Evolutionary conservation across 2,888 invertebrate genomes (phyloP), one percentile per base, ranked within the genome.

Genomic region (Parnassius mnemosyne): DNA sequence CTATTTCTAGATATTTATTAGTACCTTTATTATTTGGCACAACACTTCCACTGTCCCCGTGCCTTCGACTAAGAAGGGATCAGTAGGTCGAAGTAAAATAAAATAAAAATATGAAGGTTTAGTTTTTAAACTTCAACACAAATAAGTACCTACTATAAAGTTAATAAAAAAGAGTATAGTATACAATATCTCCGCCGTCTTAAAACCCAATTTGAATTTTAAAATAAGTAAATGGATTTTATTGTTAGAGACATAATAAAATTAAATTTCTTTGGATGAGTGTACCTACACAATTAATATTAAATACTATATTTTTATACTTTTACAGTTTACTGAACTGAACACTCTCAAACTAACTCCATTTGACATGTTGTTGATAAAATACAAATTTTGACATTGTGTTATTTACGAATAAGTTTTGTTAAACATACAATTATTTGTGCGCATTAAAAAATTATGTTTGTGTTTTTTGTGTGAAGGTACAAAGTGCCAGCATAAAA

Each of bases 41-140:
- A 71, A 60, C 69, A 70, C 85, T 72, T 87, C 85, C 79, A 81
- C 80, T 77, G 75, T 77, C 84, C 83, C 54, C 77, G 74, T 79
- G 77, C 79, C 76, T 66, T 85, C 82, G 83, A 78, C 69, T 61
- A 57, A 63, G 64, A 65, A 70, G 73, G 81, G 83, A 78, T 74
- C 68, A 78, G 80, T 75, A 83, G 88, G 89, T 89, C 88, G 88
- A 70, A 66, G 69, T 73, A 60, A 71, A 71, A 49, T 49, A 9
- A 72, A 20, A 20, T 20, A 20, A 64, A 69, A 69, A 70, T 57
- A 61, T 13, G 9, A 49, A 10, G 10, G n/a, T 13, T 13, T 49
- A 13, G n/a, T 51, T 25, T 61, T 59, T 67, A 70, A 68, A 68
- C 68, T 70, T 58, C 49, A 61, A 43, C 43, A 53, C 20, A 54